Conservation (phyloP, 2,113 vertebrate species). For the Seriola dumerili region DNA sequence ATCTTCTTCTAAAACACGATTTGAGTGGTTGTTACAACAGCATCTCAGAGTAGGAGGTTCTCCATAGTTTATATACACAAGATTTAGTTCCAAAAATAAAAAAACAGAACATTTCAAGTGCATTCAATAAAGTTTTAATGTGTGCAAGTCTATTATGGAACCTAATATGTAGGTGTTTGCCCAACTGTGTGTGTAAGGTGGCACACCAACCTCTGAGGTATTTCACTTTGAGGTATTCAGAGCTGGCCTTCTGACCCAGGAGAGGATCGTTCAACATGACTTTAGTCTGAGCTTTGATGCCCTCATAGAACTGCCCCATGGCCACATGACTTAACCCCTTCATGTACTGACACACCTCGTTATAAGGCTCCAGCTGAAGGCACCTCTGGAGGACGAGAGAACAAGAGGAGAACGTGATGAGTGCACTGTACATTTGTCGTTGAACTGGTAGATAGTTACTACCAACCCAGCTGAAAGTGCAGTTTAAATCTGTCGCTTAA, state of each 20-base stretch:
- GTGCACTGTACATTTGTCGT: neutral
- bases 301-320: conserved; percentile 99
- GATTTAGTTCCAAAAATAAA: neutral
- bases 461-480: neutral
- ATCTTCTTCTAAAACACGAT: too few species aligned
- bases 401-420: neutral
- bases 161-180: neutral
- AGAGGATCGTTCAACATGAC: conserved; percentile 98
- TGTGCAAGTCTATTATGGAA: neutral
- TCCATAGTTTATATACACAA: neutral
- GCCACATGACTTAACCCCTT: conserved; percentile 97
- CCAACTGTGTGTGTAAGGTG: neutral
- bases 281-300: conserved; percentile 98
- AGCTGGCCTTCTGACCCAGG: conserved; percentile 96
- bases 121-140: too few species aligned
- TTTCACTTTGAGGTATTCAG: conserved; percentile 98
- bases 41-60: too few species aligned
- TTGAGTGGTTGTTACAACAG: too few species aligned
- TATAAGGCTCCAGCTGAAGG: conserved; percentile 95
- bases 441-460: neutral
- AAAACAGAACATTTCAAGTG: neutral
- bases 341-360: conserved; percentile 99
- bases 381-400: conserved; percentile 86
- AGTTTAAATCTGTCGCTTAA: neutral
- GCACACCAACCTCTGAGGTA: conserved; percentile 92